phyloP scores from a whole-genome alignment of 2,113 vertebrate species.

The Holacanthus passer region DNA sequence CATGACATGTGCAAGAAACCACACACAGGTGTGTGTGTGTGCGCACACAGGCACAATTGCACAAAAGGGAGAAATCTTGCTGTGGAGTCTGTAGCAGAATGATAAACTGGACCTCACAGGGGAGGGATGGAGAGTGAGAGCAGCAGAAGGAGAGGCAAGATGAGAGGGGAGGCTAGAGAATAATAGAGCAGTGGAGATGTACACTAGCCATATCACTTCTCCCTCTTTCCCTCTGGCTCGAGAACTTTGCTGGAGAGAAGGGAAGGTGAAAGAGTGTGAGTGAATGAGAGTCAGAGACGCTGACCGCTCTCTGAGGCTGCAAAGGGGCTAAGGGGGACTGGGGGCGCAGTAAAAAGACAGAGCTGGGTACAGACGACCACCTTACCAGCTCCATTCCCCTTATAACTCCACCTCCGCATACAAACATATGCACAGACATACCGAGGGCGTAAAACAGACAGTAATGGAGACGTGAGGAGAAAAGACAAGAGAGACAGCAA shows the following conservation, averaged over 20 bases:
- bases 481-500: slow-evolving; percentile 64
- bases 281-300: slow-evolving; percentile 48
- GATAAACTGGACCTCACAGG: slow-evolving; percentile 62
- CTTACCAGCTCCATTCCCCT: slow-evolving; percentile 13
- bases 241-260: slow-evolving; percentile 54
- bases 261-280: slow-evolving; percentile 34
- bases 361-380: slow-evolving; percentile 39
- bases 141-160: slow-evolving; percentile 55
- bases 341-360: slow-evolving; percentile 36
- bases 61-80: slow-evolving; percentile 34
- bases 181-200: slow-evolving; percentile 52
- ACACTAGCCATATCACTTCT: slow-evolving; percentile 57
- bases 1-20: slow-evolving; percentile 8
- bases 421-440: slow-evolving; percentile 42
- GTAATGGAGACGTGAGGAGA: slow-evolving; percentile 72
- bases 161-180: slow-evolving; percentile 56
- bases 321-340: slow-evolving; percentile 51
- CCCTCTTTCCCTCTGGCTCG: slow-evolving; percentile 52
- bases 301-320: slow-evolving; percentile 64
- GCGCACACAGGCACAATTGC: neutral
- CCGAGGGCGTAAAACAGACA: slow-evolving; percentile 51
- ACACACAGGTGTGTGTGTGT: slow-evolving; percentile 1
- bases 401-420: slow-evolving; percentile 17
- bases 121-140: slow-evolving; percentile 40
- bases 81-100: slow-evolving; percentile 44